Evolutionary conservation across 2,888 invertebrate genomes (phyloP).

Genomic region (Cataglyphis livida): DNA sequence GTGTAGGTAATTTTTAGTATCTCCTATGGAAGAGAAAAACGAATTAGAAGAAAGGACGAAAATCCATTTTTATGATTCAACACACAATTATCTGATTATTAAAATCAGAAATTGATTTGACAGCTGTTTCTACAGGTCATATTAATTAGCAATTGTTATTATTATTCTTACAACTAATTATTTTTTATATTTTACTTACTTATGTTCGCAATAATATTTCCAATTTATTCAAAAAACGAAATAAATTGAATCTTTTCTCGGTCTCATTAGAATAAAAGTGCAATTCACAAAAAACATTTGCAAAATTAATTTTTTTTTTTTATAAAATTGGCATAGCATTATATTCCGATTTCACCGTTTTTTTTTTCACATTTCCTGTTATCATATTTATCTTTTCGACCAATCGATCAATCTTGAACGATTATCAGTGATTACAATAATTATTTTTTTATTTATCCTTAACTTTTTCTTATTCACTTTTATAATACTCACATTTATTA

Average conservation of each 20-base stretch:
- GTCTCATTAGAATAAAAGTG: neutral
- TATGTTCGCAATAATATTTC: neutral
- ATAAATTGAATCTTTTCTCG: neutral
- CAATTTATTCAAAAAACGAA: neutral
- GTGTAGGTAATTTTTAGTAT: neutral
- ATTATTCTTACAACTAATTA: neutral
- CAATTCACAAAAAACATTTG: neutral
- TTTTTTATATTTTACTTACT: slow-evolving; percentile 11
- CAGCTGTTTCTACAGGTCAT: neutral
- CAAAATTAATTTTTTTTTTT: neutral
- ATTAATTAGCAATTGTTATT: neutral
- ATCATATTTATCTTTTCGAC: neutral
- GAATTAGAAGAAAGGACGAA: neutral
- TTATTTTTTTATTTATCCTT: neutral
- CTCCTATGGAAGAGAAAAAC: neutral
- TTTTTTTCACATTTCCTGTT: neutral
- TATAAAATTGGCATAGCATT: neutral
- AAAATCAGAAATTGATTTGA: neutral
- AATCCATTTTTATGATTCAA: neutral
- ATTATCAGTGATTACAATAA: neutral
- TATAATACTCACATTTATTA: neutral
- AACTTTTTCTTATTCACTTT: slow-evolving; percentile 1
- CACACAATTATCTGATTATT: neutral
- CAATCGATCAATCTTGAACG: neutral
- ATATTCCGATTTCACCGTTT: neutral